phyloP scores from a whole-genome alignment of 2,797 vertebrate genomes.

The Cyclopterus lumpus region DNA sequence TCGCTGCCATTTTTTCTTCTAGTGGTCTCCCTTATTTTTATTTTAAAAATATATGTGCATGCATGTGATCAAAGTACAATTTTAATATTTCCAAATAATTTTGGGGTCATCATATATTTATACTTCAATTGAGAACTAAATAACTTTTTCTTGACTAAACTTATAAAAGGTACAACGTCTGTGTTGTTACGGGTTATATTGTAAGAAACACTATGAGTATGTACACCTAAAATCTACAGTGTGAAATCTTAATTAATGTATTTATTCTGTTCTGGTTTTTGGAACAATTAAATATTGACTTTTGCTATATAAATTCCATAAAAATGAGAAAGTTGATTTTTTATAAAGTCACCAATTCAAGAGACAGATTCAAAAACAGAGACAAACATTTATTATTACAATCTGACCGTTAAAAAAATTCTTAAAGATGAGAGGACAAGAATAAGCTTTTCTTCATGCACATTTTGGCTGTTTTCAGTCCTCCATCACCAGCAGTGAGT shows the following conservation, averaged over 20 bases:
- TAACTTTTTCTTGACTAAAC: no score
- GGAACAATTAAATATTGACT: neutral
- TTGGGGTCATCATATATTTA: slow-evolving; percentile 41
- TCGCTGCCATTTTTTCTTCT: neutral
- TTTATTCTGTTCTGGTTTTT: neutral
- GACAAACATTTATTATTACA: neutral
- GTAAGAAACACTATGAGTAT: no score
- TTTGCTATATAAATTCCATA: neutral
- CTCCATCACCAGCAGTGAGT: slow-evolving; percentile 34
- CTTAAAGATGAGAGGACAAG: neutral
- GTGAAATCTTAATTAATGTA: neutral
- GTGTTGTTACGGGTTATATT: no score
- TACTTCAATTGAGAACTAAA: slow-evolving; percentile 6
- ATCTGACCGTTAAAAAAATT: neutral
- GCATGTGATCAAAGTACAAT: slow-evolving; percentile 16
- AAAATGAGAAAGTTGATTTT: neutral
- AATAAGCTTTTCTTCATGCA: neutral
- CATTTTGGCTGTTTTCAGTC: slow-evolving; percentile 35
- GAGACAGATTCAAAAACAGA: neutral
- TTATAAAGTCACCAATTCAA: neutral
- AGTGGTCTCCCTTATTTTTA: neutral
- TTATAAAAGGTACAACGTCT: no score
- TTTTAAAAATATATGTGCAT: neutral
- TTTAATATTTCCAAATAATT: neutral
- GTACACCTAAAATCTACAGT: neutral